Base-by-base conservation (phyloP, 2,888 invertebrate genomes). In the Ectemnius lituratus region DNA sequence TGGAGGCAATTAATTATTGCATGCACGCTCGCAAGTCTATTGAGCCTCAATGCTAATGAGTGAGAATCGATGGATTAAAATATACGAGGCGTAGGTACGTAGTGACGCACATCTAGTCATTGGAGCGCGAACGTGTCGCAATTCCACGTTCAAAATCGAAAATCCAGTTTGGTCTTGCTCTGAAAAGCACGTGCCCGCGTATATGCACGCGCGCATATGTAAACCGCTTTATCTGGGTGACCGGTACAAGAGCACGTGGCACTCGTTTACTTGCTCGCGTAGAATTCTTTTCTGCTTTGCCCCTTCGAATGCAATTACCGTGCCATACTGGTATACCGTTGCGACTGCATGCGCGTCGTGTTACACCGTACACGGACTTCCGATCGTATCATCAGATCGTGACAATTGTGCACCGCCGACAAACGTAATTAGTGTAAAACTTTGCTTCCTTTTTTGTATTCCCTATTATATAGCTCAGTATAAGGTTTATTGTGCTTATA, bases 111-210 rank as follows among this genome's bases (percentile, higher is more conserved):
- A 11, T 13, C 27, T 23, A 23, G 23, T 49, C 67, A 73, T 79
- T 82, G 68, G n/a, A 64, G 23, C 13, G 58, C 52, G 59, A 46
- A 8, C 67, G 56, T 81, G 74, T 73, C 46, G 73, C 75, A 82
- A 82, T 66, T 70, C 56, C 27, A 62, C 65, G 57, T 66, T 80
- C 74, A 80, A 83, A 80, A 81, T 76, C 62, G 70, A 75, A 78
- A 79, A 83, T 75, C 85, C 78, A 73, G 84, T 85, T 85, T 64
- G 66, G 86, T 87, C 74, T 67, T 85, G 86, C 81, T 87, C 87
- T 87, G 76, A 83, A 87, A 86, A 78, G 76, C 80, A 68, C 71
- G 76, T 47, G 16, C 37, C 8, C 27, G 46, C 45, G 14, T 45
- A 27, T 20, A 62, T 37, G 37, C 49, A 58, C 45, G 46, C 67